phyloP scores from a whole-genome alignment of 2,888 invertebrate genomes.

The Pristionchus exspectatus region DNA sequence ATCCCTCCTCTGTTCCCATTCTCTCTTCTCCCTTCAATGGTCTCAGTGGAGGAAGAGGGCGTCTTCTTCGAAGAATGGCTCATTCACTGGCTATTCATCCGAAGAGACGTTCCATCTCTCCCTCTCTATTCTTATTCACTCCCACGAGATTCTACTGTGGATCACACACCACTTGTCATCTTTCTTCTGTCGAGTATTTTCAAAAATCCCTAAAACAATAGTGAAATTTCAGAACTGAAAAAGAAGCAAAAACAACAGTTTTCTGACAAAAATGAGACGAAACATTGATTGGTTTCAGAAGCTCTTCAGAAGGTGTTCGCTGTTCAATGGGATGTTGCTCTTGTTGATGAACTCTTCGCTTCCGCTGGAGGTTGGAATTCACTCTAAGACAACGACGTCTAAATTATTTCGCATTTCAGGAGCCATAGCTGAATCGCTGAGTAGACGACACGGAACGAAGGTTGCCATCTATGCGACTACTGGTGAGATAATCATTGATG shows the following conservation, averaged over 20 bases:
- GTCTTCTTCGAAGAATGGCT: conserved; percentile 24
- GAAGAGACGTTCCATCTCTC: conserved; percentile 24
- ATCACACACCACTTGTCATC: neutral
- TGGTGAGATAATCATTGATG: neutral
- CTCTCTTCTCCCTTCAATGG: neutral
- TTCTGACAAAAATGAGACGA: neutral
- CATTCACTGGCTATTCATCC: conserved; percentile 35
- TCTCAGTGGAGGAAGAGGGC: neutral
- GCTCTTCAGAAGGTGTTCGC: conserved; percentile 17
- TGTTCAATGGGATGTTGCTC: conserved; percentile 12
- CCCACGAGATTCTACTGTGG: neutral
- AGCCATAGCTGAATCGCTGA: conserved; percentile 2
- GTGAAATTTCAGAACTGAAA: neutral
- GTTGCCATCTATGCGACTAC: conserved; percentile 48
- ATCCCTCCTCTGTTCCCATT: neutral
- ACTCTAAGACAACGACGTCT: neutral
- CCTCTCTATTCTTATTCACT: neutral
- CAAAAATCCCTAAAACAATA: neutral
- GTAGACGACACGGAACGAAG: conserved; percentile 42
- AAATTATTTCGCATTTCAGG: neutral
- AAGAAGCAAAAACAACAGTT: neutral
- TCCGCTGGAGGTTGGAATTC: neutral
- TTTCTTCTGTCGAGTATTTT: neutral
- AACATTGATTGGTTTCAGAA: neutral
- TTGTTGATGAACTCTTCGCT: conserved; percentile 36